Conservation (phyloP, 2,888 invertebrate species). For the Melolontha melolontha region DNA sequence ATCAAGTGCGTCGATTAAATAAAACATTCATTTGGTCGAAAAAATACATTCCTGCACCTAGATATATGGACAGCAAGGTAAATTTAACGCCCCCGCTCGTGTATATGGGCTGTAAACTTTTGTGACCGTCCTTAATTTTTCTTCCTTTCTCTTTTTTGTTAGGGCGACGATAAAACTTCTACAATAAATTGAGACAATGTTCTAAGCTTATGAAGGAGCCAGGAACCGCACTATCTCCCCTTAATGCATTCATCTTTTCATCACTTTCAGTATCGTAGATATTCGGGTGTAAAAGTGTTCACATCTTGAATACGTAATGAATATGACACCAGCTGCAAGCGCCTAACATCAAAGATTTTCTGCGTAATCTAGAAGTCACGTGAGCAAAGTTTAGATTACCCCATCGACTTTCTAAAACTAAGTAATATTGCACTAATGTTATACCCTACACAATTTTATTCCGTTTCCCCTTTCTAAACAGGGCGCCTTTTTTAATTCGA, state of each 20-base stretch:
- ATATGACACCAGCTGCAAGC: slow-evolving; percentile 14
- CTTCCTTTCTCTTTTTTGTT: slow-evolving; percentile 10
- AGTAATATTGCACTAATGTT: slow-evolving; percentile 6
- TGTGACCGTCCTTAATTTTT: slow-evolving; percentile 33
- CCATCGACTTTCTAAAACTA: neutral
- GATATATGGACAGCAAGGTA: slow-evolving; percentile 23
- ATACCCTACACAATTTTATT: neutral
- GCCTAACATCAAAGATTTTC: slow-evolving; percentile 10
- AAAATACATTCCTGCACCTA: slow-evolving; percentile 15
- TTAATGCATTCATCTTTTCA: slow-evolving; percentile 35
- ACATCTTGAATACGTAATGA: slow-evolving; percentile 38
- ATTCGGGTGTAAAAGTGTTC: slow-evolving; percentile 37
- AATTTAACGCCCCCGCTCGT: neutral
- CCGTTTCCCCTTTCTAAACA: no score
- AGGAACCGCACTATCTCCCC: neutral
- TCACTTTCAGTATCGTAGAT: slow-evolving; percentile 9
- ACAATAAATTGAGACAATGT: slow-evolving; percentile 36
- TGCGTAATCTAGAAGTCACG: neutral
- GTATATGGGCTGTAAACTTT: slow-evolving; percentile 27
- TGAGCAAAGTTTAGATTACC: slow-evolving; percentile 16
- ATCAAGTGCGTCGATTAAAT: slow-evolving; percentile 32
- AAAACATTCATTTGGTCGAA: slow-evolving; percentile 21
- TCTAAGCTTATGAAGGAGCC: neutral
- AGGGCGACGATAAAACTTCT: slow-evolving; percentile 27
- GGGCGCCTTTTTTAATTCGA: no score